A percentile compares a stretch with the other conserved stretches of the same genome.
Evolutionary conservation across 2,113 vertebrate genomes (phyloP).

Genomic region (Psephotus haematonotus): DNA sequence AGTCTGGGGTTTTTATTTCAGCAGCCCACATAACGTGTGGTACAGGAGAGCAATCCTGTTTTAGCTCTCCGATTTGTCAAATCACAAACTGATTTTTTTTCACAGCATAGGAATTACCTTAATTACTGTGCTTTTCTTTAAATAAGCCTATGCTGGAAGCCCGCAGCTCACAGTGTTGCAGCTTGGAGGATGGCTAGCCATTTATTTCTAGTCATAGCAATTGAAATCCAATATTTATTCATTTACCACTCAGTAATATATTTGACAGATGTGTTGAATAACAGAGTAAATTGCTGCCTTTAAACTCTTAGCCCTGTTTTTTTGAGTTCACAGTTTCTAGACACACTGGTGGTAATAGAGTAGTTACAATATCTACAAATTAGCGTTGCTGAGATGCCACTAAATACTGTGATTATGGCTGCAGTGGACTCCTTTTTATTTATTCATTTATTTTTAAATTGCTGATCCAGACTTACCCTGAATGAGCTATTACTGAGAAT

Average conservation of each 20-base stretch:
- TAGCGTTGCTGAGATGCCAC: not conserved
- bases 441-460: not conserved
- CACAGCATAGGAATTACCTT: not conserved
- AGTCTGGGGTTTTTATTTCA: not conserved
- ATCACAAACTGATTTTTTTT: not conserved
- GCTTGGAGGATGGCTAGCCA: not conserved
- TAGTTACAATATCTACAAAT: not conserved
- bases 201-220: slow-evolving; percentile 56
- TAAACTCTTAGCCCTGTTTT: not conserved
- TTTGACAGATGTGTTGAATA: slow-evolving; percentile 62
- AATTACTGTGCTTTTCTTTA: slow-evolving; percentile 1
- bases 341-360: not conserved
- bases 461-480: not conserved
- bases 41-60: not conserved
- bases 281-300: slow-evolving; percentile 43
- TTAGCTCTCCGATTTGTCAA: not conserved
- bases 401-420: not conserved
- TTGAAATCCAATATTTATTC: slow-evolving; percentile 65
- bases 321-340: not conserved
- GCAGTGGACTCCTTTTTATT: not conserved
- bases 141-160: not conserved
- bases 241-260: slow-evolving; percentile 49
- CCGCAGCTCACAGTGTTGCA: not conserved
- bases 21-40: not conserved
- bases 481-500: not conserved